These are phyloP conservation scores for Oreochromis grahami DNA, from an alignment of 2,797 vertebrate species.

Conservation along the genomic window DNA sequence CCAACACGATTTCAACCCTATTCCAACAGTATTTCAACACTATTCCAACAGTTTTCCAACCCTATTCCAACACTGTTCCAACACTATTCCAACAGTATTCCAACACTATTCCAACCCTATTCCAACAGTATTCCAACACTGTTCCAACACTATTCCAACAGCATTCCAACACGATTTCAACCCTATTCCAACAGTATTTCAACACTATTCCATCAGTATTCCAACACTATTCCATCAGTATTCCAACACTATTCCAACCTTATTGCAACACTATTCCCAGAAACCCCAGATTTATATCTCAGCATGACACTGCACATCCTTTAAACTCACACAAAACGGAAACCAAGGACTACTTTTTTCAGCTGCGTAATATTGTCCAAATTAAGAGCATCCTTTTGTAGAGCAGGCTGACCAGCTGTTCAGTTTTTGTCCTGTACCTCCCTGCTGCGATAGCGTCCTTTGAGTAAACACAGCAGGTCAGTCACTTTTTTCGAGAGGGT, in stretches of 20 bases:
- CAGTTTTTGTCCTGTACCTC: not conserved
- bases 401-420: not conserved
- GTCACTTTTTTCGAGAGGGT: not conserved
- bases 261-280: not conserved
- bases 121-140: no score
- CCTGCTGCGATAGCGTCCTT: not conserved
- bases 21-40: no score
- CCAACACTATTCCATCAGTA: no score
- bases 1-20: not conserved
- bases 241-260: no score
- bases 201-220: no score
- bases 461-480: not conserved
- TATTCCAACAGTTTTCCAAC: no score
- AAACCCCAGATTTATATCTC: not conserved
- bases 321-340: accelerated
- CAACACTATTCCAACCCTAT: no score
- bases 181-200: no score
- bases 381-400: not conserved
- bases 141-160: no score
- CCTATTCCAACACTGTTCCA: no score
- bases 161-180: no score
- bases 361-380: not conserved
- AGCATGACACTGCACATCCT: not conserved
- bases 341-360: not conserved
- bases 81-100: no score